Conservation (phyloP, 2,888 invertebrate genomes). For the Melinopterus prodromus region DNA sequence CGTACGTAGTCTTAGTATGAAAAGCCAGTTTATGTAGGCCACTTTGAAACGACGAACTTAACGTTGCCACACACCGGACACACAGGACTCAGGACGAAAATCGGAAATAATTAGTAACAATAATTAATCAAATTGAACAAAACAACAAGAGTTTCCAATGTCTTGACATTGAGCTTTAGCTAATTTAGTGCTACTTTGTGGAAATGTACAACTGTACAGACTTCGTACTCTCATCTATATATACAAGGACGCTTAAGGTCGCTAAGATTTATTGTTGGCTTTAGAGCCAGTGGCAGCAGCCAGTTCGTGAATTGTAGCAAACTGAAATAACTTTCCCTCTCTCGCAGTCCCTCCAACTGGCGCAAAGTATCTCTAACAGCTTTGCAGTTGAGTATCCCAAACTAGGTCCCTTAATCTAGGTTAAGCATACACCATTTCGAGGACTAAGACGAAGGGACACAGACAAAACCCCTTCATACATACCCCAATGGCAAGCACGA, state of each 20-base stretch:
- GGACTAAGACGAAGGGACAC: not conserved
- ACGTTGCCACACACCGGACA: not conserved
- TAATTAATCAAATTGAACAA: not conserved
- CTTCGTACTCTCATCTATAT: not conserved
- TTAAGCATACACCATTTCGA: not conserved
- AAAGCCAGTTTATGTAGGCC: too few relatives aligned
- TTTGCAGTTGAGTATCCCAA: not conserved
- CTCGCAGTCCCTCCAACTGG: not conserved
- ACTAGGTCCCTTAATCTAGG: conserved; percentile 4
- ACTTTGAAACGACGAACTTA: too few relatives aligned
- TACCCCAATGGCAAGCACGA: not conserved
- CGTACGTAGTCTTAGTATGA: too few relatives aligned
- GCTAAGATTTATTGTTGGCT: not conserved
- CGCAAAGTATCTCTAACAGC: not conserved
- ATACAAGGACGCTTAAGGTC: not conserved
- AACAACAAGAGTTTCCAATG: not conserved
- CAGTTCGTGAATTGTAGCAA: not conserved
- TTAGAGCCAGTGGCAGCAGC: not conserved
- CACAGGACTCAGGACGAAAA: not conserved
- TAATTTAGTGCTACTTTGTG: conserved; percentile 4
- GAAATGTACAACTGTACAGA: not conserved
- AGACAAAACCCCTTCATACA: not conserved
- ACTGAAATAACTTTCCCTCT: conserved; percentile 4
- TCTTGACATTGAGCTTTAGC: not conserved
- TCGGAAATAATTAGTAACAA: not conserved